phyloP scores from a whole-genome alignment of 2,113 vertebrate species.

The Thryonomys swinderianus region DNA sequence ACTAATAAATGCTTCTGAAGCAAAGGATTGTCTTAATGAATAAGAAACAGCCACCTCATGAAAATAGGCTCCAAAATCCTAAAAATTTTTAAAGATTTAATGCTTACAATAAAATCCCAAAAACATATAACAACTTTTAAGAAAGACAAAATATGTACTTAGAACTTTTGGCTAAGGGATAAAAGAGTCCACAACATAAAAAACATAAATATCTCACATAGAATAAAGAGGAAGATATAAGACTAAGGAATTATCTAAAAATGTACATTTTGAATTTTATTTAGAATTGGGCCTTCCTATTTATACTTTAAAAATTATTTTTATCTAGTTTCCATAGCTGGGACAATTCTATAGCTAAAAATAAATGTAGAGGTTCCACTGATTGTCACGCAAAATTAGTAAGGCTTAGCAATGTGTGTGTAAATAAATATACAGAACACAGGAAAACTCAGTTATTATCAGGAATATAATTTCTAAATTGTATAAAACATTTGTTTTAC shows the following conservation, averaged over 20 bases:
- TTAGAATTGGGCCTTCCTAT: conserved; percentile 53
- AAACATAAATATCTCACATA: not conserved
- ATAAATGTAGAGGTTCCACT: not conserved
- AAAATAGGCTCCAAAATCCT: conserved; percentile 15
- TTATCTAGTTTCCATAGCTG: conserved; percentile 27
- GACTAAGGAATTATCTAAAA: not conserved
- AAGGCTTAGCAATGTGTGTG: conserved; percentile 24
- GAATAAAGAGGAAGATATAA: not conserved
- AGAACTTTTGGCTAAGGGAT: not conserved
- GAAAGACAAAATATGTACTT: not conserved
- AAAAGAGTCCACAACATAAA: not conserved
- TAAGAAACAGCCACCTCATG: not conserved
- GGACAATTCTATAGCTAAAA: conserved; percentile 51
- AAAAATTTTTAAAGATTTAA: not conserved
- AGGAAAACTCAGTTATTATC: conserved; percentile 41
- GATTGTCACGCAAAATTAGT: conserved; percentile 58
- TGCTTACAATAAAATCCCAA: not conserved
- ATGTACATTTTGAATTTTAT: not conserved
- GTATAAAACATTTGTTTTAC: conserved; percentile 75
- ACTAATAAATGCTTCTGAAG: not conserved
- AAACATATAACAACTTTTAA: not conserved
- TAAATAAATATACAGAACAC: conserved; percentile 59
- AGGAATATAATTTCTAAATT: conserved; percentile 78
- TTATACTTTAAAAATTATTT: conserved; percentile 52
- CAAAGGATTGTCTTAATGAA: not conserved